Percentiles rank a stretch among this genome's conserved stretches.
These are phyloP conservation scores for Tetranychus truncatus DNA, from an alignment of 2,888 invertebrate species.

Conservation along the genomic window DNA sequence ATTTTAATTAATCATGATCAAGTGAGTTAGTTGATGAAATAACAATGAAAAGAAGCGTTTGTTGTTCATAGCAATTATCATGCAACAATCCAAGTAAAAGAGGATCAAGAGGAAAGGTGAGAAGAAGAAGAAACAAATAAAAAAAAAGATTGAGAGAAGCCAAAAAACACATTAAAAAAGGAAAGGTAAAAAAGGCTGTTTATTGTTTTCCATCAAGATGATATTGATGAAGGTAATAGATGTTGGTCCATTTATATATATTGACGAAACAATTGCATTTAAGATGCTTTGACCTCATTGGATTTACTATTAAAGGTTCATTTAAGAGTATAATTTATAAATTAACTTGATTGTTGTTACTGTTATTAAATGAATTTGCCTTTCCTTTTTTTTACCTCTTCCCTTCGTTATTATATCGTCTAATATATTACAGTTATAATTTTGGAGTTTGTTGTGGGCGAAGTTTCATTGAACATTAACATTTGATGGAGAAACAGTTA, in stretches of 20 bases:
- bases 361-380: slow-evolving; percentile 3
- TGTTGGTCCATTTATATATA: neutral
- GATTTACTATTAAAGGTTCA: neutral
- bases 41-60: neutral
- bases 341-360: neutral
- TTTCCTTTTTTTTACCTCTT: neutral
- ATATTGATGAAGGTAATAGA: neutral
- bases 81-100: neutral
- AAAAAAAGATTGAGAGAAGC: neutral
- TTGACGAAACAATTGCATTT: neutral
- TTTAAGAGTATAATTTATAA: neutral
- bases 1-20: too few species aligned
- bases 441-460: too few species aligned
- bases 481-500: too few species aligned
- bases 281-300: neutral
- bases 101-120: neutral
- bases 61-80: neutral
- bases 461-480: too few species aligned
- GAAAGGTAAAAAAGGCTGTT: neutral
- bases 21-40: too few species aligned
- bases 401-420: too few species aligned
- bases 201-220: neutral
- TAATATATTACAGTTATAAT: too few species aligned
- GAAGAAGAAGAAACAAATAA: neutral
- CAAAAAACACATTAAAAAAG: neutral